Evolutionary conservation across 2,113 vertebrate genomes (phyloP).

Genomic region (Dromiciops gliroides): DNA sequence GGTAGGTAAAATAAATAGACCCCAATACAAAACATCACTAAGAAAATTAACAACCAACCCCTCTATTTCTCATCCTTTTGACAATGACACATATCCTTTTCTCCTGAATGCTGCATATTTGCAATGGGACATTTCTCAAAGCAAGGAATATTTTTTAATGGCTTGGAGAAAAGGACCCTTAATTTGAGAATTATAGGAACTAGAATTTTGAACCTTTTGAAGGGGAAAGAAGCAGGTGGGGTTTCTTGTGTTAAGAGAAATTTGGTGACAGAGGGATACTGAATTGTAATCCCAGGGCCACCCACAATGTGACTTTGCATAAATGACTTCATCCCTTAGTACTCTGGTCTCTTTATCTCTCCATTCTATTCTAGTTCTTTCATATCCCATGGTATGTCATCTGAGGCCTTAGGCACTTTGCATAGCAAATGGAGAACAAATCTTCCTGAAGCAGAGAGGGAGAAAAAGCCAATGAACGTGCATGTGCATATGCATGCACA

Average conservation of each 20-base stretch:
- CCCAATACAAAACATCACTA: not conserved
- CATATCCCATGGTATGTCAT: conserved; percentile 21
- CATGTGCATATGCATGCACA: not conserved
- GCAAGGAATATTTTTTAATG: not conserved
- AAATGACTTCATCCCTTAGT: conserved; percentile 51
- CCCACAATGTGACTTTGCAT: conserved; percentile 15
- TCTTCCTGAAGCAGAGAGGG: not conserved
- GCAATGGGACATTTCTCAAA: conserved; percentile 12
- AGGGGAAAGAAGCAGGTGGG: not conserved
- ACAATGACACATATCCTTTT: not conserved
- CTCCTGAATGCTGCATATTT: not conserved
- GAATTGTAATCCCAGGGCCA: conserved; percentile 32
- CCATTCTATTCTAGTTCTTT: conserved; percentile 46
- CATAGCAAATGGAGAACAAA: conserved; percentile 37
- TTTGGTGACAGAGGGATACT: conserved; percentile 7
- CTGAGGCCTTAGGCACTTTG: conserved; percentile 43
- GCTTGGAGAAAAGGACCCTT: not conserved
- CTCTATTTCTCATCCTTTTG: not conserved
- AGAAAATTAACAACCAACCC: not conserved
- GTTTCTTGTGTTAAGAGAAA: conserved; percentile 46
- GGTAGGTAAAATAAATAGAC: conserved; percentile 21
- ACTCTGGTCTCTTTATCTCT: conserved; percentile 39
- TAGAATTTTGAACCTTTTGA: not conserved
- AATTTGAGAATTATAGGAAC: conserved; percentile 1
- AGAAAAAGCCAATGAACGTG: not conserved